These are phyloP conservation scores for Eulimnadia texana DNA, from an alignment of 1,140 invertebrate species.

Conservation along the genomic window DNA sequence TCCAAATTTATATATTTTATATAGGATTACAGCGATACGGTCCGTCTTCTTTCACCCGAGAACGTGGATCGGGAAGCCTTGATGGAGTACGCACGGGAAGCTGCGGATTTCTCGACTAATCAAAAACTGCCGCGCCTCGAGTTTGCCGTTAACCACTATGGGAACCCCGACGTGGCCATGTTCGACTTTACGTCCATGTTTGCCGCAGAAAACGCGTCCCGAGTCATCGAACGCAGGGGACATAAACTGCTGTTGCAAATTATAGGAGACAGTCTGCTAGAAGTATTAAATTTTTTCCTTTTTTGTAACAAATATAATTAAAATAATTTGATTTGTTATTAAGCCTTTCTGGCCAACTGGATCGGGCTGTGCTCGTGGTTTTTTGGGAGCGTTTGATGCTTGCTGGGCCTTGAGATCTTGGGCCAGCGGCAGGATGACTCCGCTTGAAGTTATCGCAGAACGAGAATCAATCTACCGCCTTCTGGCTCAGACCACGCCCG, in stretches of 20 bases:
- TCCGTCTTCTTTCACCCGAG: constrained; percentile 61
- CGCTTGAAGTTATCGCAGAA: constrained; percentile 75
- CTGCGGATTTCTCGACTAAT: constrained; percentile 89
- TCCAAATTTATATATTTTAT: constrained; percentile 14
- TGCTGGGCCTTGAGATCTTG: constrained; percentile 86
- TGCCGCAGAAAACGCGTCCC: constrained; percentile 83
- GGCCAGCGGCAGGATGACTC: constrained; percentile 48
- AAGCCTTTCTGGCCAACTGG: constrained; percentile 97
- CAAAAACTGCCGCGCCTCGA: constrained; percentile 71
- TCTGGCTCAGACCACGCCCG: constrained; percentile 85
- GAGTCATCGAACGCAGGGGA: constrained; percentile 59
- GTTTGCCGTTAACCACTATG: constrained; percentile 96
- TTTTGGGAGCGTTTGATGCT: constrained; percentile 86
- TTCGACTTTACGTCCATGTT: constrained; percentile 99
- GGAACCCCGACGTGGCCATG: constrained; percentile 95
- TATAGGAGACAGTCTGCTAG: constrained; percentile 88
- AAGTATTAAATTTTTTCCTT: constrained; percentile 37
- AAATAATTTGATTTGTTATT: constrained; percentile 12
- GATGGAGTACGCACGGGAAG: constrained; percentile 84
- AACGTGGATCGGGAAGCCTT: constrained; percentile 83
- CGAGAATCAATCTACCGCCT: constrained; percentile 84
- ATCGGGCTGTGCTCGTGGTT: constrained; percentile 91
- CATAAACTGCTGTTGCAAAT: constrained; percentile 69
- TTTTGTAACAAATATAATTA: background rate
- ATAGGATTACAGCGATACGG: constrained; percentile 51